Evolutionary conservation across 2,113 vertebrate species (phyloP), one percentile per base, ranked within the genome.

Genomic region (Dipodomys spectabilis): DNA sequence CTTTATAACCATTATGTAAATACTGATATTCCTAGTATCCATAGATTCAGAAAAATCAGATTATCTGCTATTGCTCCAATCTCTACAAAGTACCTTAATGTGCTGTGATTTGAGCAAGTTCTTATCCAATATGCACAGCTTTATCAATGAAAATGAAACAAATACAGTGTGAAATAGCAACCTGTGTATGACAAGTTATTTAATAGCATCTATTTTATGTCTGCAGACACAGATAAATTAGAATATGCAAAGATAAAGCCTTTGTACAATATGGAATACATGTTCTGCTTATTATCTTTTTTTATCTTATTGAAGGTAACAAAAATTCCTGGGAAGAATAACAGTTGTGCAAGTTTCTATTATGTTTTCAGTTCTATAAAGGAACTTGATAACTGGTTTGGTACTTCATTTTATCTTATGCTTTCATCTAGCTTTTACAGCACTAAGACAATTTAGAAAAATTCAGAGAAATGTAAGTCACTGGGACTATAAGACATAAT

Each of bases 351-450:
- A 75, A 73, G 82, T 44, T 83, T 72, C 18, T 49, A 73, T 82
- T 2, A 71, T 6, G 2, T 75, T 88, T 92, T 80, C 6, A 39
- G 15, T 88, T 82, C n/a, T 86, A 30, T 39, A 30, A 73, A 86
- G 13, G 15, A 86, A 86, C 79, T 78, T 87, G 83, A 71, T 68
- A 78, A 82, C 19, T 90, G 72, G 39, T 62, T 85, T 82, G n/a
- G 80, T 25, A 18, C 10, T n/a, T 13, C 12, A 81, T n/a, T 83
- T 44, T n/a, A 4, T 82, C 45, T 88, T 22, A 69, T 77, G 28
- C 4, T 75, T 83, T 77, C 82, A 60, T 30, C 35, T 71, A 75
- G 8, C 49, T 79, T 53, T 1, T 60, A 27, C 20, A 78, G 6
- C 39, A 71, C 19, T 18, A 88, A 44, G 8, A 6, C 92, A 68